Conservation (phyloP, 30 jellyfish, hydroid and myxozoan species). For the Clytia hemisphaerica region DNA sequence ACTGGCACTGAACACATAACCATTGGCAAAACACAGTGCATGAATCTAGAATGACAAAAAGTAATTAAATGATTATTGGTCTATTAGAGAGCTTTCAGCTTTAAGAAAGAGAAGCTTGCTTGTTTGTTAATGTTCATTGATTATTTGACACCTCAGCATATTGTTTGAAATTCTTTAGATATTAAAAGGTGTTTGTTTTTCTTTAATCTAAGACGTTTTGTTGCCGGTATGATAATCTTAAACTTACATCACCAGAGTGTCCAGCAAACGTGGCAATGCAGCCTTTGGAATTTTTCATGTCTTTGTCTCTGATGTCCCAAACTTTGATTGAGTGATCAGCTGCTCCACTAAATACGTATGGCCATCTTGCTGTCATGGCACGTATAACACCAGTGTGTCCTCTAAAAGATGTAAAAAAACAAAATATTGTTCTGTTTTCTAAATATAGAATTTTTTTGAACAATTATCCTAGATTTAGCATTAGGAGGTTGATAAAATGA, state of each 20-base stretch:
- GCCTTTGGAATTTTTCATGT: constrained; percentile 88
- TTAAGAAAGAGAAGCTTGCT: too few species aligned
- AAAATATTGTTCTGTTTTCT: neutral
- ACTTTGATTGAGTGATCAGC: constrained; percentile 84
- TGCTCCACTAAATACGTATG: constrained; percentile 83
- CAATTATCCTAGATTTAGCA: too few species aligned
- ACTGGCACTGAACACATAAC: constrained; percentile 88
- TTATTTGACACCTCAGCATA: neutral
- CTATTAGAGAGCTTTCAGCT: too few species aligned
- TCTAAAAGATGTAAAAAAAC: constrained; percentile 18
- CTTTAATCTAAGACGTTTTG: neutral
- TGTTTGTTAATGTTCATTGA: neutral
- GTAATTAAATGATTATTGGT: too few species aligned
- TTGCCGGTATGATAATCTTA: neutral
- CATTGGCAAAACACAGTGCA: constrained; percentile 83
- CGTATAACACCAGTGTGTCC: constrained; percentile 95
- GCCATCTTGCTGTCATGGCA: constrained; percentile 78
- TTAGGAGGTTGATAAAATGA: too few species aligned
- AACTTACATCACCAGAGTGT: constrained; percentile 89
- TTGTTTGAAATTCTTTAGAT: neutral
- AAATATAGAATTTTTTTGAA: neutral
- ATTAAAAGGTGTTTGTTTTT: neutral
- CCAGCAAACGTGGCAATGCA: constrained; percentile 79
- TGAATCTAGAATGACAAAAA: constrained; percentile 55
- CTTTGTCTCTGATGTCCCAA: constrained; percentile 90